These are phyloP conservation scores for Caranx ignobilis DNA, from an alignment of 2,113 vertebrate species.

Conservation along the genomic window DNA sequence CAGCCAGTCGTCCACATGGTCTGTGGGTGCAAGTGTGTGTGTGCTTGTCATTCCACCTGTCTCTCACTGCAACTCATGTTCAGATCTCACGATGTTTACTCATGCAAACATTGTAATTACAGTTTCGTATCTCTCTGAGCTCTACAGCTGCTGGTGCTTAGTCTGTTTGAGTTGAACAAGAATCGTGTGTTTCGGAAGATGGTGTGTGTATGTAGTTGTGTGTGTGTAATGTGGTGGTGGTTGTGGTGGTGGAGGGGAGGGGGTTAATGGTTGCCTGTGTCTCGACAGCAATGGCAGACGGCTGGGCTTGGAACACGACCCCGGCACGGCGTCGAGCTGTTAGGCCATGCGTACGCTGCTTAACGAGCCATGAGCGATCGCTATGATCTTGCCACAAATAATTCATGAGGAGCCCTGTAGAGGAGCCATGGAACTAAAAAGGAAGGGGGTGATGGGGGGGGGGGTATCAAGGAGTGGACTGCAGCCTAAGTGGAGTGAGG, in stretches of 20 bases:
- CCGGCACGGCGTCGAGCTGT: slow-evolving; percentile 64
- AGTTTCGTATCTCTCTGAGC: slow-evolving; percentile 7
- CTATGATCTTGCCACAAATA: slow-evolving; percentile 84
- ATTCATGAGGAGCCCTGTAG: slow-evolving; percentile 80
- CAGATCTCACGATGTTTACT: slow-evolving; percentile 28
- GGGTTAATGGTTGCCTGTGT: slow-evolving; percentile 38
- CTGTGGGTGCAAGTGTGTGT: slow-evolving; percentile 29
- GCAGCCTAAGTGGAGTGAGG: slow-evolving; percentile 38
- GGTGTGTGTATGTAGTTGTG: neutral
- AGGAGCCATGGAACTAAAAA: slow-evolving; percentile 69
- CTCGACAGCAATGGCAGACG: slow-evolving; percentile 62
- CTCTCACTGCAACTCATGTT: slow-evolving; percentile 27
- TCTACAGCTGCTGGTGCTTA: neutral
- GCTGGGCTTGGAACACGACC: slow-evolving; percentile 71
- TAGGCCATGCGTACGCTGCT: slow-evolving; percentile 74
- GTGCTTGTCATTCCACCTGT: slow-evolving; percentile 52
- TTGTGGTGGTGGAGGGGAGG: neutral
- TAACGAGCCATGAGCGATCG: slow-evolving; percentile 82
- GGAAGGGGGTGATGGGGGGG: neutral
- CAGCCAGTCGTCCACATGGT: slow-evolving; percentile 45
- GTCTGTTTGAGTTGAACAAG: slow-evolving; percentile 5
- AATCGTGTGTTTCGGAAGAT: neutral
- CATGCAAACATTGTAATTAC: slow-evolving; percentile 12
- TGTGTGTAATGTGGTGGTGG: neutral
- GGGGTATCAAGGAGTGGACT: slow-evolving; percentile 30